Conservation (phyloP, 2,888 invertebrate genomes). For the Drosophila conformis region DNA sequence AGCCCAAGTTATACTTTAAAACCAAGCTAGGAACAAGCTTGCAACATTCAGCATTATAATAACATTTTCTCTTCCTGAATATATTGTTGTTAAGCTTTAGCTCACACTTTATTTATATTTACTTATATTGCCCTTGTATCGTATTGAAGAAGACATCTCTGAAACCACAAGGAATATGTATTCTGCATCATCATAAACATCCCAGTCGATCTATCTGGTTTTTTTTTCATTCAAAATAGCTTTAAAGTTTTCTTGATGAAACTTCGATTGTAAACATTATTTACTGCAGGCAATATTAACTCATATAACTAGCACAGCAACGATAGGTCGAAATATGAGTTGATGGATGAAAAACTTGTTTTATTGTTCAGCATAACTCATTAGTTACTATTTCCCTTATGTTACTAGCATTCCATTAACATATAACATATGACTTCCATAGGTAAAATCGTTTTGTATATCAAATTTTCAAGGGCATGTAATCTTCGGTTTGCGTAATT, state of each 20-base stretch:
- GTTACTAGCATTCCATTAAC: neutral
- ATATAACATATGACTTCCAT: neutral
- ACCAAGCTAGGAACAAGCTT: neutral
- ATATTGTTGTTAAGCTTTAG: conserved; percentile 13
- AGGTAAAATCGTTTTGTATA: neutral
- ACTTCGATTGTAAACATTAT: neutral
- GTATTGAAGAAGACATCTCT: neutral
- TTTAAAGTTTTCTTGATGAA: neutral
- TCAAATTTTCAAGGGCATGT: neutral
- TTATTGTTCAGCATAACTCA: neutral
- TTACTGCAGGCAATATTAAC: neutral
- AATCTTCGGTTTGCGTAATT: neutral
- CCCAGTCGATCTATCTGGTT: neutral
- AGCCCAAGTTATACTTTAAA: conserved; percentile 9
- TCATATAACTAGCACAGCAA: neutral
- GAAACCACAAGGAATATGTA: neutral
- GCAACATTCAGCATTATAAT: neutral
- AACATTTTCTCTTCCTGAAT: neutral
- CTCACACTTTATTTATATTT: conserved; percentile 17
- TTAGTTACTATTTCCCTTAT: neutral
- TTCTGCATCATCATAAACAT: neutral
- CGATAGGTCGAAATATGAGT: neutral
- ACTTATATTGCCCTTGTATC: neutral
- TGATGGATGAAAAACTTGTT: neutral
- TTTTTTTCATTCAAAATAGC: neutral